These are phyloP conservation scores for Drosophila kuntzei DNA, from an alignment of 2,888 invertebrate genomes.

Conservation along the genomic window DNA sequence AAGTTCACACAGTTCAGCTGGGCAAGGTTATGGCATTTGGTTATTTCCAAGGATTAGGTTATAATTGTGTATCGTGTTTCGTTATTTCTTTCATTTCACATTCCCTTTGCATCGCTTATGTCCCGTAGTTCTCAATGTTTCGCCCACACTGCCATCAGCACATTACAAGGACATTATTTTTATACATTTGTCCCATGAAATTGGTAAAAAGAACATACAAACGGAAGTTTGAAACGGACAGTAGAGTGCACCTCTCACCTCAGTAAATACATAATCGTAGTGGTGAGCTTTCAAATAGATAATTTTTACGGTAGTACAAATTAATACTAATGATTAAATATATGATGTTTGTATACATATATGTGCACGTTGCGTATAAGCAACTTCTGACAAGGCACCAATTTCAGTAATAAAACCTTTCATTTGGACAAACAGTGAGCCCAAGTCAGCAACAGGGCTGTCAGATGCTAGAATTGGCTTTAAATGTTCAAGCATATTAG, in stretches of 20 bases:
- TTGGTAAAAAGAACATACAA: not conserved
- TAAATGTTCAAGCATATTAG: slow-evolving; percentile 74
- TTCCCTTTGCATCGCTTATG: slow-evolving; percentile 17
- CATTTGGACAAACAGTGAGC: slow-evolving; percentile 14
- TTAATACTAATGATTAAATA: not conserved
- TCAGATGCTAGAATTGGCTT: slow-evolving; percentile 50
- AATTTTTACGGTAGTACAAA: not conserved
- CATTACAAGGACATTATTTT: not conserved
- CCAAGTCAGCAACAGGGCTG: slow-evolving; percentile 1
- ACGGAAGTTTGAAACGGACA: not conserved
- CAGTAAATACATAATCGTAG: not conserved
- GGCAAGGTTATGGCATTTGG: slow-evolving; percentile 70
- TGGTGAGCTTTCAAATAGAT: not conserved
- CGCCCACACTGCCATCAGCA: too few relatives aligned
- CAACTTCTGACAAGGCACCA: not conserved
- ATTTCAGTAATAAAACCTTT: not conserved
- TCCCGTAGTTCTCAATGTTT: slow-evolving; percentile 1
- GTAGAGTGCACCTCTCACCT: not conserved
- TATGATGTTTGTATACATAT: too few relatives aligned
- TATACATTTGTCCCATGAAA: not conserved
- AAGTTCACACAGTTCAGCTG: slow-evolving; percentile 45
- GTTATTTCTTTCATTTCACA: slow-evolving; percentile 66
- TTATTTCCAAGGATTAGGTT: slow-evolving; percentile 75
- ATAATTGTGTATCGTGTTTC: slow-evolving; percentile 76
- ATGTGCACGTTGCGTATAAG: not conserved